Conservation (phyloP, 2,888 invertebrate genomes). For the Dinocampus coccinellae region DNA sequence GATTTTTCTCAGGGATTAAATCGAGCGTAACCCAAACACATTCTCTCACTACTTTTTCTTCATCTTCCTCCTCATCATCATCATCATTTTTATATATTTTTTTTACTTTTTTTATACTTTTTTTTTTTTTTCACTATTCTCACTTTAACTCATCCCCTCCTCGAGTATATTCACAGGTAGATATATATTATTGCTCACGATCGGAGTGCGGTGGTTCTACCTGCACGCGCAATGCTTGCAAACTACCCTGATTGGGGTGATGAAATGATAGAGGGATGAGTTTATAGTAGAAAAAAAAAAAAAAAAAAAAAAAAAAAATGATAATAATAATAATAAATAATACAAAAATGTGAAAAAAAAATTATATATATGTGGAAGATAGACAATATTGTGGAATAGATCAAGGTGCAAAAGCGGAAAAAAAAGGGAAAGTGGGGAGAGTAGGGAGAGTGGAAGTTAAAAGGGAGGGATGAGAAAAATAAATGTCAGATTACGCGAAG, state of each 20-base stretch:
- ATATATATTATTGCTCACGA: constrained; percentile 29
- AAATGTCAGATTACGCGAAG: constrained; percentile 39
- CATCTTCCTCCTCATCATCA: constrained; percentile 28
- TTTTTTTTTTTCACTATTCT: constrained; percentile 32
- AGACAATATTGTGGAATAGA: background rate
- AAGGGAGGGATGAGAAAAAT: constrained; percentile 34
- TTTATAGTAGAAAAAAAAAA: constrained; percentile 40
- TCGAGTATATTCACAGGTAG: constrained; percentile 40
- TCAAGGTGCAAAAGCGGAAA: constrained; percentile 13
- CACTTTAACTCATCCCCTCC: constrained; percentile 35
- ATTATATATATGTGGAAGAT: no score
- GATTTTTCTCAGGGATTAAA: constrained; percentile 69
- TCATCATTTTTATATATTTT: no score
- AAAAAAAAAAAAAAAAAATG: constrained; percentile 33
- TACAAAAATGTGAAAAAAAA: background rate
- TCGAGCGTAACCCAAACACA: constrained; percentile 63
- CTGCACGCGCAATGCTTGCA: constrained; percentile 49
- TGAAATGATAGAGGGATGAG: constrained; percentile 18
- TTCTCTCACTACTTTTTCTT: constrained; percentile 31
- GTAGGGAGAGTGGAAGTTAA: constrained; percentile 32
- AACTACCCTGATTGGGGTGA: constrained; percentile 38
- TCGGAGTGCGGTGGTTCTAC: constrained; percentile 45
- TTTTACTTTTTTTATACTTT: constrained; percentile 32
- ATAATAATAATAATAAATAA: constrained; percentile 16
- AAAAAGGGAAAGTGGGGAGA: constrained; percentile 24